Evolutionary conservation across 2,797 vertebrate genomes (phyloP).

Genomic region (Orientallactaga sibirica): DNA sequence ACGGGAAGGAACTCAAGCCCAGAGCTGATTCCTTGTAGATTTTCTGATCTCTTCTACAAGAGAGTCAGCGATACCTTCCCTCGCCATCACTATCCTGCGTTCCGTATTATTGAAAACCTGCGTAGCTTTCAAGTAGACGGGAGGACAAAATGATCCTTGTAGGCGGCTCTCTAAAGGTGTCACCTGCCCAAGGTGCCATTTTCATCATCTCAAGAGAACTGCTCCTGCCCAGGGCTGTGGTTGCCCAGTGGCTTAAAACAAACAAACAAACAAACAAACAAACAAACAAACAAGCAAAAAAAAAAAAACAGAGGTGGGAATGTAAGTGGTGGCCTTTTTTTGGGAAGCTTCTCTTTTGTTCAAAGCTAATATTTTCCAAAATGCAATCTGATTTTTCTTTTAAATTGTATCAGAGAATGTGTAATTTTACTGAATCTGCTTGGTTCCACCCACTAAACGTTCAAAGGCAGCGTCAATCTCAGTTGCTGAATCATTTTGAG

Average conservation of each 20-base stretch:
- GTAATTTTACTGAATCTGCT: slow-evolving; percentile 21
- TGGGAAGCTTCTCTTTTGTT: slow-evolving; percentile 29
- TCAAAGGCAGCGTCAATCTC: slow-evolving; percentile 46
- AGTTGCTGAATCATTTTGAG: slow-evolving; percentile 69
- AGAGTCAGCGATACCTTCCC: background rate
- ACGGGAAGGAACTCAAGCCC: background rate
- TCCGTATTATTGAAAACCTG: slow-evolving; percentile 1
- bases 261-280: background rate
- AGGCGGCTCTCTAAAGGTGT: background rate
- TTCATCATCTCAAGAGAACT: background rate
- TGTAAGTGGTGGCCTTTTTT: background rate
- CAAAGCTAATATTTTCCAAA: slow-evolving; percentile 46
- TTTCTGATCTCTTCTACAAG: background rate
- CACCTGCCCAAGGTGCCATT: background rate
- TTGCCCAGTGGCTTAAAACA: background rate
- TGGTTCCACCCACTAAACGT: slow-evolving; percentile 52
- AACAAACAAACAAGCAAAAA: no score
- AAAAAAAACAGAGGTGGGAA: background rate
- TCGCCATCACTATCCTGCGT: background rate
- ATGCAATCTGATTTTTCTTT: background rate
- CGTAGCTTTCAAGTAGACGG: background rate
- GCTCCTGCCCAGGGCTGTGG: background rate
- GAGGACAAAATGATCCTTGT: background rate
- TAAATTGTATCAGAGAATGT: background rate
- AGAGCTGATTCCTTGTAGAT: slow-evolving; percentile 3